Evolutionary conservation across 1,140 invertebrate species (phyloP).

Genomic region (Adelges cooleyi): DNA sequence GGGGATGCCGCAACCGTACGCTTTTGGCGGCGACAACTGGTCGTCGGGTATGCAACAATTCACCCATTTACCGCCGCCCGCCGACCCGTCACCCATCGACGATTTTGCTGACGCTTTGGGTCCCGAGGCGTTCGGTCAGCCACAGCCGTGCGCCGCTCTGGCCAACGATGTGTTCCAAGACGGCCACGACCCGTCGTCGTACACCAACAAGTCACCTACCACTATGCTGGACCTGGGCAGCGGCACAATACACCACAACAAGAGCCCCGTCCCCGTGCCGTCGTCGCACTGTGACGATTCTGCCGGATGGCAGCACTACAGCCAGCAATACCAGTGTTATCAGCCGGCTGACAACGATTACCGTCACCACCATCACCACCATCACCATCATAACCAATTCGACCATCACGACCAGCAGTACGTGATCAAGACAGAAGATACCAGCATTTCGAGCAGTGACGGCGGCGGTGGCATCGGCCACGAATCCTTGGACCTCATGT

Average conservation of each 20-base stretch:
- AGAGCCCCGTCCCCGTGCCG: slow-evolving; percentile 36
- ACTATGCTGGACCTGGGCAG: slow-evolving; percentile 60
- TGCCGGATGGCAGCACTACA: not conserved
- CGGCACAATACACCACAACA: slow-evolving; percentile 45
- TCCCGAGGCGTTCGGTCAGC: slow-evolving; percentile 33
- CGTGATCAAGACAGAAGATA: not conserved
- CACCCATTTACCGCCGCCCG: not conserved
- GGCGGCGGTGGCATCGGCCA: too few relatives aligned
- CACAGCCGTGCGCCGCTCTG: slow-evolving; percentile 38
- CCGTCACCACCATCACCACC: not conserved
- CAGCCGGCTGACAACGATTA: not conserved
- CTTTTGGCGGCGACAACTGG: too few relatives aligned
- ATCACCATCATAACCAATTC: not conserved
- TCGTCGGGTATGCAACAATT: not conserved
- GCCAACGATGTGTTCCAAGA: slow-evolving; percentile 61
- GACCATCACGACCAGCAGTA: not conserved
- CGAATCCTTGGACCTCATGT: not conserved
- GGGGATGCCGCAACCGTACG: too few relatives aligned
- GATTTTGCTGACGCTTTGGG: not conserved
- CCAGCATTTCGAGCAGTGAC: too few relatives aligned
- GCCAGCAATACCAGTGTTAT: not conserved
- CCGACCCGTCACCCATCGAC: not conserved
- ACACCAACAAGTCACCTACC: slow-evolving; percentile 48
- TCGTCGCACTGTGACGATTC: not conserved
- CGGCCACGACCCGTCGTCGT: slow-evolving; percentile 42